Base-by-base conservation (phyloP, 2,888 invertebrate genomes). In the Andrena fulva region DNA sequence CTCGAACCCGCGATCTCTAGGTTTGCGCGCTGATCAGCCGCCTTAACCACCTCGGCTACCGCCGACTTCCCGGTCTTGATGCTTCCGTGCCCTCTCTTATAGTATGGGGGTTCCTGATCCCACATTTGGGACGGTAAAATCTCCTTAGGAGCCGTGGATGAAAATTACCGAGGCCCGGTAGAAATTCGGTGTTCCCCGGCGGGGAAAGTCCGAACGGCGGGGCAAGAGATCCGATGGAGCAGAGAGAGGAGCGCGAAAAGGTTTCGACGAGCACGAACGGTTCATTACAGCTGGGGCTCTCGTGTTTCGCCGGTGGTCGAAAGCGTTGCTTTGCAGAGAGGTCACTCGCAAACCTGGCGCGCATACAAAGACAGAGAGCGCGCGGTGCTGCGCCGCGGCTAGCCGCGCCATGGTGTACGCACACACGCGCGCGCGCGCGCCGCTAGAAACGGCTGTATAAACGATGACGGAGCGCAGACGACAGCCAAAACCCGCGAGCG, bases 401-500 rank as follows among this genome's bases (percentile, higher is more conserved):
- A 2, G 35, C 59, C 24, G 42, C 31, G 70, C 10, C 54, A 24
- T 20, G 54, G 54, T 6, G 54, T 20, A 31, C 42, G 50, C 52
- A 62, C 35, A 50, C 31, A 27, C 56, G 10, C 31, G 52, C 56
- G 10, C 31, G 33, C 56, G 10, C 31, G 52, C 56, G 10, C 31
- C 42, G 67, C 24, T 50, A 59, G 27, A 24, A 24, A 20, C 56
- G 75, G 52, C 68, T 59, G 33, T 77, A 82, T 76, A 85, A 86
- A 85, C 81, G 80, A 80, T 79, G 86, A 78, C 77, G 73, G 70
- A 85, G 78, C 83, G 77, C 63, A 73, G 66, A 74, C 82, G 85
- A 78, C 76, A 74, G 80, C 80, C 87, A 80, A 83, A 84, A 86
- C 80, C 85, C 86, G 88, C 78, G 85, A 87, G 87, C 87, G 86